These are phyloP conservation scores for Eubucco bourcierii DNA, from an alignment of 2,113 vertebrate species.

Conservation along the genomic window DNA sequence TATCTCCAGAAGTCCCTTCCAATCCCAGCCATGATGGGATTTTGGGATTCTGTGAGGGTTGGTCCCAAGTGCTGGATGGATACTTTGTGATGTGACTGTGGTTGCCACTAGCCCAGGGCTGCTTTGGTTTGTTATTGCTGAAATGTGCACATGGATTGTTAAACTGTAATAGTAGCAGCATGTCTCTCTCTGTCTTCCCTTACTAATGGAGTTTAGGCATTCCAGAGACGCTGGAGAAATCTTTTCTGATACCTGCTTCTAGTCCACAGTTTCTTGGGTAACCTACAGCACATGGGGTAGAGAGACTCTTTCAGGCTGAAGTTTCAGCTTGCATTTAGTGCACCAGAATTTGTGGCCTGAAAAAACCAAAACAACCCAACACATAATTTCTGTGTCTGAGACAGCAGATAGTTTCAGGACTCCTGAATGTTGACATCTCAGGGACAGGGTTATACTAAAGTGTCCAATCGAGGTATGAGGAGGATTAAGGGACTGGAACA, in stretches of 20 bases:
- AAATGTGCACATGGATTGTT: not conserved
- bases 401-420: not conserved
- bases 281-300: rapidly evolving
- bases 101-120: not conserved
- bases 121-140: not conserved
- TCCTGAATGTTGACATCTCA: not conserved
- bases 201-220: not conserved
- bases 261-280: not conserved
- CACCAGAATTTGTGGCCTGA: not conserved
- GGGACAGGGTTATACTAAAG: too few relatives aligned
- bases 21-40: too few relatives aligned
- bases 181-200: not conserved
- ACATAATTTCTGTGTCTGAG: not conserved
- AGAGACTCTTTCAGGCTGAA: not conserved
- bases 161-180: not conserved
- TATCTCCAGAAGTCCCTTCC: too few relatives aligned
- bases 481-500: too few relatives aligned
- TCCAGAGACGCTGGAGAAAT: rapidly evolving
- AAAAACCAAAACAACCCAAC: rapidly evolving
- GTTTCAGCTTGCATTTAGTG: not conserved
- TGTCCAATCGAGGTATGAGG: too few relatives aligned
- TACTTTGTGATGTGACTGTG: not conserved
- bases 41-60: not conserved
- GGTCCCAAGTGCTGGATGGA: rapidly evolving
- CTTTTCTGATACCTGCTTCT: not conserved